These are phyloP conservation scores for Caenorhabditis briggsae DNA, from an alignment of 1,140 invertebrate species.

Conservation along the genomic window DNA sequence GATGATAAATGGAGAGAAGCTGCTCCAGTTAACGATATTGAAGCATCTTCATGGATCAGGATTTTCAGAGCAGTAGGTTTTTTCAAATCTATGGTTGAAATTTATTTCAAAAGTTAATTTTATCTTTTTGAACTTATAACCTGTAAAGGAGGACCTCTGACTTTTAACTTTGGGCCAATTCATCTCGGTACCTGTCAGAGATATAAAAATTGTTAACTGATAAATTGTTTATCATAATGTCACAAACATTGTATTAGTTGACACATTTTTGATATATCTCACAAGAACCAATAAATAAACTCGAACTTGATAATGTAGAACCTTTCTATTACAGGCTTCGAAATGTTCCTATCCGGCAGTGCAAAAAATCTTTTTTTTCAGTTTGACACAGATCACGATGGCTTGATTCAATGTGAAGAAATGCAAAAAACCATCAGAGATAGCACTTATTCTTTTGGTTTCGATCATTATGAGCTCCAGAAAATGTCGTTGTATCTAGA, in stretches of 20 bases:
- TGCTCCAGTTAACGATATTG: constrained; percentile 46
- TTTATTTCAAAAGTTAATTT: no score
- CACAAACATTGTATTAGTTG: not conserved
- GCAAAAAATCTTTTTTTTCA: constrained; percentile 1
- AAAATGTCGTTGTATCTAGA: constrained; percentile 61
- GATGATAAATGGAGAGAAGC: constrained; percentile 54
- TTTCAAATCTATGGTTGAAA: no score
- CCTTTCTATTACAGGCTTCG: no score
- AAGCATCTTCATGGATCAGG: constrained; percentile 60
- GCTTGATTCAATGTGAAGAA: constrained; percentile 65
- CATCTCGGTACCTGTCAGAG: no score
- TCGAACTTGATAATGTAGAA: no score
- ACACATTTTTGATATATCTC: not conserved
- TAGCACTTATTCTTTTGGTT: constrained; percentile 60
- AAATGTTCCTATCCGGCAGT: no score
- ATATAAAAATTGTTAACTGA: no score
- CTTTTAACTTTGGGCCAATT: no score
- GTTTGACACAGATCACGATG: constrained; percentile 67
- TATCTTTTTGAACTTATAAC: no score
- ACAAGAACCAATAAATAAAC: no score
- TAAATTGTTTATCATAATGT: not conserved
- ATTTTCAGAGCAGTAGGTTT: constrained; percentile 59
- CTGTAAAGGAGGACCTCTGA: no score
- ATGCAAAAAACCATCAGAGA: constrained; percentile 65
- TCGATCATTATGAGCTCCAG: constrained; percentile 60